Percentiles rank a stretch among this genome's conserved stretches.
Evolutionary conservation across 2,888 invertebrate species (phyloP).

Genomic region (Drosophila gaucha): DNA sequence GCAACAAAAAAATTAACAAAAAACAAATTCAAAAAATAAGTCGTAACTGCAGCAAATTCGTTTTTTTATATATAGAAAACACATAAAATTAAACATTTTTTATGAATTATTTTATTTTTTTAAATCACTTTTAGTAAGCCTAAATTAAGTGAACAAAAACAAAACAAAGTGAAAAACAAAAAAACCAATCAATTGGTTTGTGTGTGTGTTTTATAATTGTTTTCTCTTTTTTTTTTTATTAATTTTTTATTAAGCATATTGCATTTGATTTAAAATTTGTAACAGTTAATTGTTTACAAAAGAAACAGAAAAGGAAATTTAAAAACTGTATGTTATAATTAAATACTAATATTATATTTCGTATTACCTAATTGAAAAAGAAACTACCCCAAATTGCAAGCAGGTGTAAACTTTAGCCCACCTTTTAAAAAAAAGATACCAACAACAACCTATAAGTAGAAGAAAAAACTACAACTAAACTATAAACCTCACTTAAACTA

Average conservation of each 20-base stretch:
- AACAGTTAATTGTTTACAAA: slow-evolving; percentile 28
- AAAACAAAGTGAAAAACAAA: slow-evolving; percentile 21
- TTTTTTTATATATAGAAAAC: slow-evolving; percentile 61
- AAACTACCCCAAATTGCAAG: slow-evolving; percentile 5
- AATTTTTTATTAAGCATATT: slow-evolving; percentile 14
- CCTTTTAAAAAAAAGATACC: background rate
- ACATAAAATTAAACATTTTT: slow-evolving; percentile 64
- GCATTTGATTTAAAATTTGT: slow-evolving; percentile 35
- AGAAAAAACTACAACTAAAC: slow-evolving; percentile 16
- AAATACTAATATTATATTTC: slow-evolving; percentile 28
- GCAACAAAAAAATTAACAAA: slow-evolving; percentile 19
- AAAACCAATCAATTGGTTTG: slow-evolving; percentile 28
- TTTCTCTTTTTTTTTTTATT: slow-evolving; percentile 13
- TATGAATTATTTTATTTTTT: slow-evolving; percentile 65
- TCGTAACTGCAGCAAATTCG: slow-evolving; percentile 58
- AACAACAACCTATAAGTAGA: background rate
- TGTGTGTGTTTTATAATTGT: slow-evolving; percentile 24
- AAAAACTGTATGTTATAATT: slow-evolving; percentile 26
- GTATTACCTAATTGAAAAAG: slow-evolving; percentile 11
- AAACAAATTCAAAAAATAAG: slow-evolving; percentile 34
- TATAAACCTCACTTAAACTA: slow-evolving; percentile 10
- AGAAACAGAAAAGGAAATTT: slow-evolving; percentile 7
- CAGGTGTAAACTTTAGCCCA: slow-evolving; percentile 27
- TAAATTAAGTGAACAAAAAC: slow-evolving; percentile 62
- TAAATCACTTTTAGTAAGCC: slow-evolving; percentile 55